Evolutionary conservation across 2,888 invertebrate genomes (phyloP), one percentile per base, ranked within the genome.

Genomic region (Thecophora atra): DNA sequence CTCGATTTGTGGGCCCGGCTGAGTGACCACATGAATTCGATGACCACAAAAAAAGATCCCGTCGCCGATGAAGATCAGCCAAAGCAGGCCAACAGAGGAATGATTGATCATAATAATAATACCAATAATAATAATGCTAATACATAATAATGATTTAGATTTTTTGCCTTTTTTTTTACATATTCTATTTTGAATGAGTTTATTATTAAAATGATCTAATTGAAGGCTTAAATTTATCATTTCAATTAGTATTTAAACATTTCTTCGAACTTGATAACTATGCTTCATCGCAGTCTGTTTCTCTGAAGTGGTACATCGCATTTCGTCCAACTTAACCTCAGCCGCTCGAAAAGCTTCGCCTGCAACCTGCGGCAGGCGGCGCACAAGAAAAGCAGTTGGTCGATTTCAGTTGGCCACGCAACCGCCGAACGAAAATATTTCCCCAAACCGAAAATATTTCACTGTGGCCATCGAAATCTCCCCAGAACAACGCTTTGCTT

Each of bases 1-100:
- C 84, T 83, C 83, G 82, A 83, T 84, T 26, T 84, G 85, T 85
- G 85, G 85, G 85, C 83, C 84, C 81, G 84, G 84, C 83, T 85
- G 85, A n/a, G n/a, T n/a, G n/a, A 85, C 85, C 84, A 82, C 82
- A 81, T 79, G 79, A 78, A 71, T 72, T 19, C 37, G 65, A 70
- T 60, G 63, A 71, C 56, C 70, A 70, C 67, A 54, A 52, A 8
- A 26, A 17, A 47, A 26, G 60, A 47, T 21, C 24, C 17, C 19
- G 21, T 6, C 58, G 15, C 6, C 60, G 24, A 64, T 19, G 42
- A 64, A 24, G 24, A 63, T n/a, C 8, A n/a, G 19, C 30, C n/a
- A 42, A n/a, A 28, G n/a, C n/a, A 47, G 47, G 47, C 44, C 26
- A 37, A 6, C 37, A 37, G 37, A 0, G 7, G n/a, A n/a, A n/a